Base-by-base conservation (phyloP, 2,797 vertebrate species). In the Hybognathus amarus region DNA sequence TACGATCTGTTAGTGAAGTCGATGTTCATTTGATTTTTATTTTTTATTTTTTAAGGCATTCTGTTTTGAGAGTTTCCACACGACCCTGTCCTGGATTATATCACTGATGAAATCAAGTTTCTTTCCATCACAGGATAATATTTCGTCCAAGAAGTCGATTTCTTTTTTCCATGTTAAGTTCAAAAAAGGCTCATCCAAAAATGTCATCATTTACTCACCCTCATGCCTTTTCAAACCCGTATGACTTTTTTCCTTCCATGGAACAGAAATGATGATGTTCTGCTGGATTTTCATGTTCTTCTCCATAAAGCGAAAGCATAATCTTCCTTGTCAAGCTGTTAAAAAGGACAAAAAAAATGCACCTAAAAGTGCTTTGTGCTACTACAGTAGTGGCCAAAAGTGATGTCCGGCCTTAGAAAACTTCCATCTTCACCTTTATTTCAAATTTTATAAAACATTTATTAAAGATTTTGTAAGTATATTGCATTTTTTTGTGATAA, bases 201-300 rank as follows among this genome's bases (percentile, higher is more conserved):
- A 74, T 15, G 71, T 74, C 50, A 56, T 74, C 50, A 54, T 74
- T 74, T 74, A 54, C 50, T 38, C 71, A 74, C n/a, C 36, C 36
- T 76, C 36, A 24, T 42, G 0, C 56, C 47, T 22, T 38, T 54
- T 13, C 12, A 59, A 75, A 40, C 33, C 12, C 17, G 1, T n/a
- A 22, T n/a, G 18, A 36, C 18, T 54, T 54, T 36, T 11, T 52
- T 8, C 30, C 27, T 74, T 54, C 30, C 71, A 54, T 73, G 27
- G 70, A 73, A 22, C 11, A 74, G 11, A 9, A 74, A 30, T 50
- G 24, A 52, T 22, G n/a, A 77, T 42, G 15, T 61, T 54, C 30
- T 74, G 67, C 59, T 0, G 67, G 38, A 42, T 22, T 20, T 71
- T 18, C 13, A 47, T 76, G 33, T 27, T 64, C 40, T 47, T 50